These are phyloP conservation scores for Dasysyrphus albostriatus DNA, from an alignment of 2,888 invertebrate species.

Conservation along the genomic window DNA sequence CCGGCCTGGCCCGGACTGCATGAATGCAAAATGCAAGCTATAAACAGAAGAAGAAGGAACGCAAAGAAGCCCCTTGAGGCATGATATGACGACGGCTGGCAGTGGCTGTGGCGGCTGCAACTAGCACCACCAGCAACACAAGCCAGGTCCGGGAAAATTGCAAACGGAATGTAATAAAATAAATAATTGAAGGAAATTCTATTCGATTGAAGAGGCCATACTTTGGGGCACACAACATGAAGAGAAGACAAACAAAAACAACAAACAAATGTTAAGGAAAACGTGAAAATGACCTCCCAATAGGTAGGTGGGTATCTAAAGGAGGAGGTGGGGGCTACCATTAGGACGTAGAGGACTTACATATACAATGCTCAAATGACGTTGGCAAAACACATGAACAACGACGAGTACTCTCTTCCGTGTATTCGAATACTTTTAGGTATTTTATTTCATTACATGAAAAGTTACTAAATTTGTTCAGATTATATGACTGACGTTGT, in stretches of 20 bases:
- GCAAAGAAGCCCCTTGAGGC: constrained; percentile 71
- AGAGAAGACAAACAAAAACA: constrained; percentile 29
- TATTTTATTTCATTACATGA: constrained; percentile 39
- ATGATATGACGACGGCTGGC: neutral
- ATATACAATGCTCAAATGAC: constrained; percentile 25
- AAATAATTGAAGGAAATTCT: constrained; percentile 76
- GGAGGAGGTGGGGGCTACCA: neutral
- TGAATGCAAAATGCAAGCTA: constrained; percentile 32
- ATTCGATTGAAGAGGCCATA: constrained; percentile 75
- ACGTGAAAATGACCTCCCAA: constrained; percentile 64
- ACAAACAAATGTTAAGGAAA: constrained; percentile 40
- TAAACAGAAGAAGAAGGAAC: constrained; percentile 48
- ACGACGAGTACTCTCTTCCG: constrained; percentile 59
- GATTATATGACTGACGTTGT: constrained; percentile 17
- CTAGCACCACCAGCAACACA: constrained; percentile 26
- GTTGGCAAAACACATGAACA: constrained; percentile 20
- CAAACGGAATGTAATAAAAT: constrained; percentile 76
- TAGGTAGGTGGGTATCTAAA: neutral
- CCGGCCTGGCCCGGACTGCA: constrained; percentile 14
- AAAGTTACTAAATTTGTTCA: constrained; percentile 7
- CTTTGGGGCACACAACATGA: constrained; percentile 44
- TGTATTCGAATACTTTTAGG: constrained; percentile 33
- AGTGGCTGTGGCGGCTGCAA: neutral
- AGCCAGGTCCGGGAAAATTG: constrained; percentile 64
- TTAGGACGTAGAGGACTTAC: neutral